Evolutionary conservation across 2,888 invertebrate genomes (phyloP).

Genomic region (Scaptodrosophila latifasciaeformis): DNA sequence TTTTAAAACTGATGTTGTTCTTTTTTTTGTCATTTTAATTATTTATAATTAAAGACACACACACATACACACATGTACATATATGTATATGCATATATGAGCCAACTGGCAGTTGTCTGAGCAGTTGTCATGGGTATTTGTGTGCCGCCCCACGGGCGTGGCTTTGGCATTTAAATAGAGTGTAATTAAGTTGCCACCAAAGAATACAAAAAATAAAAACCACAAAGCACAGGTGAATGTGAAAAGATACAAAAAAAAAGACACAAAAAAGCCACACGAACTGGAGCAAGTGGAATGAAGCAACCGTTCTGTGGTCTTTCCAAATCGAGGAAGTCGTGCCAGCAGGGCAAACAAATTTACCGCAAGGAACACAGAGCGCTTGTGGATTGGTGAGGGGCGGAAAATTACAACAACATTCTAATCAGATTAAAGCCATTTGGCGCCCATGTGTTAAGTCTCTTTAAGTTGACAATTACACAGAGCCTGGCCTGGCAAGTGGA

Average conservation of each 20-base stretch:
- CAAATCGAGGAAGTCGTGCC: constrained; percentile 1
- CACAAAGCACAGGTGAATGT: constrained; percentile 50
- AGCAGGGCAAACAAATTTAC: constrained; percentile 51
- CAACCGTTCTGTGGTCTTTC: constrained; percentile 2
- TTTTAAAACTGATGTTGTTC: background rate
- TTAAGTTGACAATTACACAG: no score
- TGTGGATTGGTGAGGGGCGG: background rate
- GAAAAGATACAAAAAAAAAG: no score
- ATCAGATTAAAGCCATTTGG: constrained; percentile 62
- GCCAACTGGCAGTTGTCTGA: constrained; percentile 20
- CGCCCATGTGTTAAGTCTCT: constrained; percentile 52
- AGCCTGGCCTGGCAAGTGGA: no score
- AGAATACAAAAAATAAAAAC: background rate
- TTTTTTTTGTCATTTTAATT: constrained; percentile 46
- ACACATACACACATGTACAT: no score
- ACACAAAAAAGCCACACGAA: no score
- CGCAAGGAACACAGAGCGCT: constrained; percentile 4
- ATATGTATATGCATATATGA: no score
- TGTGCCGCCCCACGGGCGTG: constrained; percentile 50
- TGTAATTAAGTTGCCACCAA: constrained; percentile 51
- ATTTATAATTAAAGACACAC: constrained; percentile 51
- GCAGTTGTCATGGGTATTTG: constrained; percentile 21
- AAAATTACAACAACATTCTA: constrained; percentile 41
- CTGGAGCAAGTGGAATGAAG: constrained; percentile 11
- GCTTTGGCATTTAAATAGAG: constrained; percentile 35